These are phyloP conservation scores for Scaptomyza montana DNA, from an alignment of 1,140 invertebrate species.

Conservation along the genomic window DNA sequence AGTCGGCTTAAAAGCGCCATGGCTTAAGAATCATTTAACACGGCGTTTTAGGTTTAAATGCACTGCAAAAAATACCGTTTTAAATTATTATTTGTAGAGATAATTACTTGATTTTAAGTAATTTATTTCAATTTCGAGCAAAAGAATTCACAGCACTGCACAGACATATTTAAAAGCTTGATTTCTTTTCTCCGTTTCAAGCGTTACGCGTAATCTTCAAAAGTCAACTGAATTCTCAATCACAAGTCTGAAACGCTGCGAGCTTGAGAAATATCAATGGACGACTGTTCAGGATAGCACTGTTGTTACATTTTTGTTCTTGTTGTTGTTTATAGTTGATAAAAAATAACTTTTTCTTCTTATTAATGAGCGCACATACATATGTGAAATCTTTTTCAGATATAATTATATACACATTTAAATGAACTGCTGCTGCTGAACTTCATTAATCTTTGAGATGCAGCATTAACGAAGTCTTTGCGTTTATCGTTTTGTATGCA, in stretches of 20 bases:
- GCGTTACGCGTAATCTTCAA: constrained; percentile 3
- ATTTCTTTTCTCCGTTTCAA: background rate
- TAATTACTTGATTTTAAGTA: background rate
- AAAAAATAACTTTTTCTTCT: constrained; percentile 15
- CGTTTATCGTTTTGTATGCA: constrained; percentile 22
- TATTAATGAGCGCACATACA: constrained; percentile 9
- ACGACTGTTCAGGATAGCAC: constrained; percentile 11
- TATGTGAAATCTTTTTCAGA: constrained; percentile 3
- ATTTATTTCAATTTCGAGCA: background rate
- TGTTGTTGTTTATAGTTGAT: constrained; percentile 13
- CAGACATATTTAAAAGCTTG: background rate
- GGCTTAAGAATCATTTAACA: constrained; percentile 11
- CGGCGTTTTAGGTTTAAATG: constrained; percentile 1
- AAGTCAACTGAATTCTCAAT: constrained; percentile 27
- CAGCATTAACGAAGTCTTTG: constrained; percentile 14
- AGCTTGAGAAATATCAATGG: constrained; percentile 10
- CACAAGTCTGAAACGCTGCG: background rate
- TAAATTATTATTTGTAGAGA: background rate
- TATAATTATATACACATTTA: background rate
- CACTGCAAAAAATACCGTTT: constrained; percentile 28
- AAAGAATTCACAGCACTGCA: background rate
- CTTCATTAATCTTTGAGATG: constrained; percentile 20
- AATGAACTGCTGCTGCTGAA: constrained; percentile 15
- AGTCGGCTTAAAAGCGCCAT: constrained; percentile 8
- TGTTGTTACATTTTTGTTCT: constrained; percentile 3